These are phyloP conservation scores for Trichonephila inaurata DNA, from an alignment of 1,140 invertebrate genomes.

Conservation along the genomic window DNA sequence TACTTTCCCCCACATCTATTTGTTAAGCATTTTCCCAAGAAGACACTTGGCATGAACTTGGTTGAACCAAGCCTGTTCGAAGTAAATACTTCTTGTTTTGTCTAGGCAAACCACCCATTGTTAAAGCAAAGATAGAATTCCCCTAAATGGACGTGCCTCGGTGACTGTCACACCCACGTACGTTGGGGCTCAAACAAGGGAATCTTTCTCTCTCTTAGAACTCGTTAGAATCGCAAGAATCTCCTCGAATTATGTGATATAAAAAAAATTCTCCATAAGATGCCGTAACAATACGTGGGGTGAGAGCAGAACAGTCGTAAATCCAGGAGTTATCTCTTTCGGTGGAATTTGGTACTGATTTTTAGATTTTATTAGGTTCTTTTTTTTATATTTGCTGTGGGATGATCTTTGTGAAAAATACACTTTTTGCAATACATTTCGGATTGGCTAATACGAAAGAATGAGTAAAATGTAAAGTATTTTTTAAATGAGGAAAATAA, in stretches of 20 bases:
- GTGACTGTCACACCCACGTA: slow-evolving; percentile 39
- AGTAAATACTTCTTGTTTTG: background rate
- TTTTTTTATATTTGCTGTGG: too few relatives aligned
- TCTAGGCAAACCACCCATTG: slow-evolving; percentile 24
- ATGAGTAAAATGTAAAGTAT: too few relatives aligned
- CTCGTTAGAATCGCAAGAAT: background rate
- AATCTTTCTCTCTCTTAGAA: background rate
- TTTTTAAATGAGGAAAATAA: too few relatives aligned
- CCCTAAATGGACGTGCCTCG: slow-evolving; percentile 37
- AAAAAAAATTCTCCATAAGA: background rate
- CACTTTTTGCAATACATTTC: too few relatives aligned
- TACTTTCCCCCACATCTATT: background rate
- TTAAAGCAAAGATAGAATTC: background rate
- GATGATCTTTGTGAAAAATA: too few relatives aligned
- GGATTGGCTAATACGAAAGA: too few relatives aligned
- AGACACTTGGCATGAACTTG: background rate
- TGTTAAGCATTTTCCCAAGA: background rate
- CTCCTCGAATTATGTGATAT: background rate
- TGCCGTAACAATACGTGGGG: background rate
- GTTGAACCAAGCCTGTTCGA: background rate
- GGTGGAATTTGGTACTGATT: too few relatives aligned
- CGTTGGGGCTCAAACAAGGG: background rate
- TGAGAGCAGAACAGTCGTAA: background rate
- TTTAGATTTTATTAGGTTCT: too few relatives aligned
- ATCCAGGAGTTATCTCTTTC: background rate